Evolutionary conservation across 1,140 invertebrate genomes (phyloP).

Genomic region (Nasonia vitripennis): DNA sequence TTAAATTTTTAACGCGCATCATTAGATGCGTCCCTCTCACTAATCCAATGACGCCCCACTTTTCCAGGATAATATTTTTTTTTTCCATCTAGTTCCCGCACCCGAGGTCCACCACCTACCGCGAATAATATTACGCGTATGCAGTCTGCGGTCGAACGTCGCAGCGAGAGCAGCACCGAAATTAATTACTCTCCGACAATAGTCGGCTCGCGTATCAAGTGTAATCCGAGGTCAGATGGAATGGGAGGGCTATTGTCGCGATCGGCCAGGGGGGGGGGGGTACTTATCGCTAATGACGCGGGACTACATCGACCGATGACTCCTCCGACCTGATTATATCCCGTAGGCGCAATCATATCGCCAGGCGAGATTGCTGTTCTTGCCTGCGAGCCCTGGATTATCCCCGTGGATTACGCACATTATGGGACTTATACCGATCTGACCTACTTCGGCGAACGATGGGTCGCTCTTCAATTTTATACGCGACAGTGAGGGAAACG

Average conservation of each 20-base stretch:
- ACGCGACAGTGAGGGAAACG: no score
- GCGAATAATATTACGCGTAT: no score
- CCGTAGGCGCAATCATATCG: not conserved
- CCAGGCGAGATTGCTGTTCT: not conserved
- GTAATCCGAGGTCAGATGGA: not conserved
- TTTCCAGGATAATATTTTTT: not conserved
- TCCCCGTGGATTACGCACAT: no score
- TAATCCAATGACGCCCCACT: not conserved
- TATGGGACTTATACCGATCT: no score
- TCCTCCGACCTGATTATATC: not conserved
- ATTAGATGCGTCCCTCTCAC: not conserved
- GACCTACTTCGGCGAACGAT: no score
- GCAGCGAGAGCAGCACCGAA: not conserved
- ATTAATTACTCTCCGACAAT: not conserved
- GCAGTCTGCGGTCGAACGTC: not conserved
- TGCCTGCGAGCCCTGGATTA: no score
- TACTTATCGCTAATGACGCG: not conserved
- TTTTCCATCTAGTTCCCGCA: no score
- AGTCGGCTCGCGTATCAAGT: not conserved
- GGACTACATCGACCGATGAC: not conserved
- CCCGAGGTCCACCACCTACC: no score
- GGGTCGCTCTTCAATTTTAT: no score
- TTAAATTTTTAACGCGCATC: slow-evolving; percentile 28
- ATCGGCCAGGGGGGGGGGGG: not conserved
- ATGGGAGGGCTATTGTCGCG: not conserved